Evolutionary conservation across 2,888 invertebrate species (phyloP).

Genomic region (Zygaena filipendulae): DNA sequence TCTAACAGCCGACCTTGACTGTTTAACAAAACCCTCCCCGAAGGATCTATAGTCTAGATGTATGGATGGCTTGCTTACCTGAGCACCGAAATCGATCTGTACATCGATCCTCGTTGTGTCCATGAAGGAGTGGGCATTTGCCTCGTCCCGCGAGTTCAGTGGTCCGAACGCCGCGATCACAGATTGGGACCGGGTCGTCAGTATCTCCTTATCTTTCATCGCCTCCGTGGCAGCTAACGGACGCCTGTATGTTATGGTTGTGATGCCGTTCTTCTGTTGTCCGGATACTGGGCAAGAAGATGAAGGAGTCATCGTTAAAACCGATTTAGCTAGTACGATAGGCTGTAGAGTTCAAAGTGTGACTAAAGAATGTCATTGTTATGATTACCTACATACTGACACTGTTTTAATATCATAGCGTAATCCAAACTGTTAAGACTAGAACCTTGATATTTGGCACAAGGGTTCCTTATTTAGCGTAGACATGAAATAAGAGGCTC

Average conservation of each 20-base stretch:
- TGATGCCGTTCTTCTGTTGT: conserved; percentile 80
- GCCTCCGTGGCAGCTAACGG: conserved; percentile 82
- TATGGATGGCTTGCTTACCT: too few relatives aligned
- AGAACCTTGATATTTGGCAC: too few relatives aligned
- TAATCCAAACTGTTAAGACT: too few relatives aligned
- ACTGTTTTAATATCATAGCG: too few relatives aligned
- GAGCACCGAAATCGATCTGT: conserved; percentile 80
- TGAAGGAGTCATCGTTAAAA: neutral
- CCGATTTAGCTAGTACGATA: neutral
- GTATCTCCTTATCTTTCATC: conserved; percentile 75
- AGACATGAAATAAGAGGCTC: too few relatives aligned
- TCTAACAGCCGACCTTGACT: too few relatives aligned
- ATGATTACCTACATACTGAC: too few relatives aligned
- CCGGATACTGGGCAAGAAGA: conserved; percentile 73
- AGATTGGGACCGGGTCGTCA: conserved; percentile 75
- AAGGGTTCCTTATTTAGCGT: too few relatives aligned
- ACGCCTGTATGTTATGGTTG: conserved; percentile 81
- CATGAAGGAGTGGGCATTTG: conserved; percentile 82
- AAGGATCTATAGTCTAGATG: too few relatives aligned
- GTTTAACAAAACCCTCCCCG: too few relatives aligned
- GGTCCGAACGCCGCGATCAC: conserved; percentile 91
- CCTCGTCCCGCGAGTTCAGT: conserved; percentile 81
- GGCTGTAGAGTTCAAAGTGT: too few relatives aligned
- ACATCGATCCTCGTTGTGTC: conserved; percentile 79
- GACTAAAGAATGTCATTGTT: too few relatives aligned